Conservation (phyloP, 2,113 vertebrate species). For the Donacobius atricapilla region DNA sequence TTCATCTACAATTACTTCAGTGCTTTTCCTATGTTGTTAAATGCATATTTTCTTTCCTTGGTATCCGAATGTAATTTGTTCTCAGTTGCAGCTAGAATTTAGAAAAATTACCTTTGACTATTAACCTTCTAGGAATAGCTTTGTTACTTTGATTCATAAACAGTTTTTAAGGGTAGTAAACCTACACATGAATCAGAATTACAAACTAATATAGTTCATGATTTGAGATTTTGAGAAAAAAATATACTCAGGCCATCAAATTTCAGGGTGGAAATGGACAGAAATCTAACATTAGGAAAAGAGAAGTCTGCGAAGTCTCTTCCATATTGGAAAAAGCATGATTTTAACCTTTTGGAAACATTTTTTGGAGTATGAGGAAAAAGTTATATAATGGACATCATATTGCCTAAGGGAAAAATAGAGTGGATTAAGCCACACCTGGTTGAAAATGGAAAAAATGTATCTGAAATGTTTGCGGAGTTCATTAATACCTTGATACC, state of each 20-base stretch:
- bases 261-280: background rate
- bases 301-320: background rate
- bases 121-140: background rate
- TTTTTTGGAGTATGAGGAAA: constrained; percentile 10
- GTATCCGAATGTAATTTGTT: background rate
- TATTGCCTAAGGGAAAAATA: constrained; percentile 66
- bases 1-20: background rate
- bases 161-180: background rate
- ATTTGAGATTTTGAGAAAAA: background rate
- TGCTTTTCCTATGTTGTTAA: background rate
- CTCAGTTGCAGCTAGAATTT: background rate
- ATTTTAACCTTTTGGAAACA: constrained; percentile 38
- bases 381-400: background rate
- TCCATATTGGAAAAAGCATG: background rate
- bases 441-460: constrained; percentile 46
- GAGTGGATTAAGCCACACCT: constrained; percentile 73
- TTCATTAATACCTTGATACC: constrained; percentile 71
- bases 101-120: background rate
- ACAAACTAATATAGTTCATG: background rate
- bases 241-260: background rate
- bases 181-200: background rate
- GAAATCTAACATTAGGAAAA: background rate
- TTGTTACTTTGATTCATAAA: background rate
- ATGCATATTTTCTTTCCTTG: background rate
- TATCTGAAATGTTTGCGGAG: constrained; percentile 73